Evolutionary conservation across 2,888 invertebrate genomes (phyloP), one percentile per base, ranked within the genome.

Genomic region (Melitaea athalia): DNA sequence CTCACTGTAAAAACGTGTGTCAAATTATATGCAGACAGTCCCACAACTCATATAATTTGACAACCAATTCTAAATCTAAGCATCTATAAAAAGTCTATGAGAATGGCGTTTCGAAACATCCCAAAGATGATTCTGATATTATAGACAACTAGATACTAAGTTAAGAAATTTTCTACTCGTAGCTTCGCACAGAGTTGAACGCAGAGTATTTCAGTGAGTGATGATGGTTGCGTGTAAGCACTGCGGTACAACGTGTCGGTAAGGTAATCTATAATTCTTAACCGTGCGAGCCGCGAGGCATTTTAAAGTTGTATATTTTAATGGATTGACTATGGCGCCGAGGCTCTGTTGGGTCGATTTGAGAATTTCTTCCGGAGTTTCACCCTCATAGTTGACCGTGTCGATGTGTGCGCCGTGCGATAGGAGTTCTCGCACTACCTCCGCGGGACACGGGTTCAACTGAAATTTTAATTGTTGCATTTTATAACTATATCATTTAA

Each of bases 231-330:
- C 80, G 75, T 94, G 92, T 31, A 95, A 82, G 71, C 93, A 92
- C 64, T 86, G 86, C 0, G 95, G 95, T 38, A 95, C 91, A 5
- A 88, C 85, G 67, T 93, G 93, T 67, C 92, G 89, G 85, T 95
- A 96, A 0, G 95, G 94, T 68, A 96, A 94, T 76, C 93, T 91
- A 85, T 95, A 95, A 85, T 95, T 94, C 82, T 95, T 95, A 67
- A 99, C 95, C 5, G 95, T 95, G 74, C 96, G 94, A 12, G 98
- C 98, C 14, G 98, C 97, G 69, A 98, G 94, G 85, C 98, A 99
- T 80, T 96, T 95, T 75, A 99, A 94, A 70, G 95, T 95, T 59
- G 96, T 96, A 86, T 96, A 96, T 74, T 95, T 95, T 60, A 97
- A 92, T 8, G 96, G 96, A 88, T 96, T 96, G 57, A 97, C 94